phyloP scores from a whole-genome alignment of 2,113 vertebrate species.

The Astur gentilis region DNA sequence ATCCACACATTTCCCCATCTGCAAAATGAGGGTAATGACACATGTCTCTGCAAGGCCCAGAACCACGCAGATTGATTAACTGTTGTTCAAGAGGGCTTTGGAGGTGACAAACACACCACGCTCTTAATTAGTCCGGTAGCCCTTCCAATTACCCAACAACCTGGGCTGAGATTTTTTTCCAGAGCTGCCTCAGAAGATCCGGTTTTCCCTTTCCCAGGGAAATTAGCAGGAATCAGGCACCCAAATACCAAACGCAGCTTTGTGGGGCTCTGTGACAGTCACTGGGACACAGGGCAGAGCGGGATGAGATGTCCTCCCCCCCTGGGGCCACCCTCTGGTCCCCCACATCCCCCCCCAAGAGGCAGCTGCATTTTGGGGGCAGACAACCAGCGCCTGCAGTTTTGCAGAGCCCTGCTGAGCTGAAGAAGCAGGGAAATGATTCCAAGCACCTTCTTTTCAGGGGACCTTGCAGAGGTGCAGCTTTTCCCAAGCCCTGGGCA shows the following conservation, averaged over 20 bases:
- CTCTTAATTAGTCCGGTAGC: not conserved
- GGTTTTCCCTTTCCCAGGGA: slow-evolving; percentile 8
- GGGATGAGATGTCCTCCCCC: not conserved
- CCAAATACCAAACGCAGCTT: not conserved
- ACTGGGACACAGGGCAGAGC: fast-evolving
- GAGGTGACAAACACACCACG: not conserved
- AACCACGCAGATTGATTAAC: not conserved
- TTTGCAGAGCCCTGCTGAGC: not conserved
- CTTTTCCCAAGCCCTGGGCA: not conserved
- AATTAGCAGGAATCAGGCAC: not conserved
- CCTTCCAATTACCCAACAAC: not conserved
- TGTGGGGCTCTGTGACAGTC: not conserved
- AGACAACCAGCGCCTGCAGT: fast-evolving
- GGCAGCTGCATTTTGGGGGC: not conserved
- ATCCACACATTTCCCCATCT: fast-evolving
- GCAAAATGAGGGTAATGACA: fast-evolving
- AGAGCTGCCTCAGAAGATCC: not conserved
- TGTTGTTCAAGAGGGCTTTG: not conserved
- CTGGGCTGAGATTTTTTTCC: not conserved
- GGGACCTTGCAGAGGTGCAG: not conserved
- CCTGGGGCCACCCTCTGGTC: not conserved
- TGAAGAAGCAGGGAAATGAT: not conserved
- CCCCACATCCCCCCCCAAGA: fast-evolving
- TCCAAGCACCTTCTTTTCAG: not conserved
- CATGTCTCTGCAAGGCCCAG: not conserved